Conservation (phyloP, 2,888 invertebrate species). For the Dynastes tityus region DNA sequence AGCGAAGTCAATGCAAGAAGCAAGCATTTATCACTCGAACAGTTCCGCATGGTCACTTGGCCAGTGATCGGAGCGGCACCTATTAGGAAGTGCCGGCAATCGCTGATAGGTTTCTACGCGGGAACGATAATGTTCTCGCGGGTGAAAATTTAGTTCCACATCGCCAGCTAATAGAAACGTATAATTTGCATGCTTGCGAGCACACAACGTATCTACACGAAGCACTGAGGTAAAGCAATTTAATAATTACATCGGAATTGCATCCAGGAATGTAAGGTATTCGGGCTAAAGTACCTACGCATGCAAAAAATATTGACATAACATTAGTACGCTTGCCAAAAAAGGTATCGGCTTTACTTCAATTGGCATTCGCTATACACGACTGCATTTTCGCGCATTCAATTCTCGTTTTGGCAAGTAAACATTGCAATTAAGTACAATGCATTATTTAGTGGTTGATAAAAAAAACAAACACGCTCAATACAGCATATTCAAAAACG, state of each 20-base stretch:
- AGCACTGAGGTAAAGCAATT: slow-evolving; percentile 28
- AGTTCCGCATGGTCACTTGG: slow-evolving; percentile 58
- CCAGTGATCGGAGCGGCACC: slow-evolving; percentile 49
- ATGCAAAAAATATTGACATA: neutral
- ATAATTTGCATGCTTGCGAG: slow-evolving; percentile 44
- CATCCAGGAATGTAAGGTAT: slow-evolving; percentile 20
- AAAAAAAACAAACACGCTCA: neutral
- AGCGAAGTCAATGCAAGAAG: slow-evolving; percentile 58
- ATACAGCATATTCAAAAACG: neutral
- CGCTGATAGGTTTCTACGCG: slow-evolving; percentile 28
- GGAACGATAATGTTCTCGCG: slow-evolving; percentile 31
- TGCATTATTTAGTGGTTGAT: neutral
- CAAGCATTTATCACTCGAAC: slow-evolving; percentile 54
- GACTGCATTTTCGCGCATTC: neutral
- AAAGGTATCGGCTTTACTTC: neutral
- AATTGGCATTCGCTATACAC: neutral
- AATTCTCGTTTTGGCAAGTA: neutral
- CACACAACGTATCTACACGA: slow-evolving; percentile 15
- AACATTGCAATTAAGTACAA: neutral
- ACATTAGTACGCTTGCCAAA: slow-evolving; percentile 9
- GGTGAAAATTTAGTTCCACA: slow-evolving; percentile 40
- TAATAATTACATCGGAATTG: slow-evolving; percentile 42
- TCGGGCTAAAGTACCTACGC: slow-evolving; percentile 6
- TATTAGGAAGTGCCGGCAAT: slow-evolving; percentile 47
- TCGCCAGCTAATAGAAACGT: slow-evolving; percentile 43